Base-by-base conservation (phyloP, 1,140 invertebrate species). In the Trichoplusia ni region DNA sequence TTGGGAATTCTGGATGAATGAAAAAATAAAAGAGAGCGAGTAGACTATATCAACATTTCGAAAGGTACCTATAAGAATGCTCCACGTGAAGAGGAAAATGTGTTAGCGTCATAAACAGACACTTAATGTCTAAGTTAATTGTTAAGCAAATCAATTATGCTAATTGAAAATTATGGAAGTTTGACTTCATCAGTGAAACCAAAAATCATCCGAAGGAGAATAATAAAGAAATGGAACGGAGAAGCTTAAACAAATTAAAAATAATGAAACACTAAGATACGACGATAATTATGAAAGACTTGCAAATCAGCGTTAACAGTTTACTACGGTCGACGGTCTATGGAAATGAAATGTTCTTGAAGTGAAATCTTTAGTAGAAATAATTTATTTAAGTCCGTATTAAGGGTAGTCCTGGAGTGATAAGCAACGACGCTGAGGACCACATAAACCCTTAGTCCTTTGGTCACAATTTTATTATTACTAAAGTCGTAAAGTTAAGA, bases 401-500 rank as follows among this genome's bases (percentile, higher is more conserved):
- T 11, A 4, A 29, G 18, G 25, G 18, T 31, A 21, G 8, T 18
- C 18, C 18, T 8, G 27, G 37, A 60, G 40, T 60, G 27, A 60
- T 47, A 60, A 60, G 56, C 42, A 60, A 60, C 40, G n/a, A 59
- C 31, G 56, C 46, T 25, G 35, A 44, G 23, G 40, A 9, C 33
- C 33, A 31, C 27, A 46, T 64, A 56, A 64, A 64, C 51, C n/a
- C 37, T 42, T 25, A 56, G 58, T 40, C 33, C 27, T 61, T 25
- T 62, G 46, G 44, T 62, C 59, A 62, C 37, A 44, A 37, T 60
- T 69, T 64, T 69, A 69, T 54, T 59, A 42, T 53, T 31, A 25
- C 19, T 53, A 11, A 40, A 54, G 46, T 27, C 42, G 35, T 69
- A 69, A 61, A 68, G 66, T 61, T 65, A 21, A 59, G 61, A 42